Conservation (phyloP, 2,888 invertebrate genomes). For the Dicyrtoma fusca region DNA sequence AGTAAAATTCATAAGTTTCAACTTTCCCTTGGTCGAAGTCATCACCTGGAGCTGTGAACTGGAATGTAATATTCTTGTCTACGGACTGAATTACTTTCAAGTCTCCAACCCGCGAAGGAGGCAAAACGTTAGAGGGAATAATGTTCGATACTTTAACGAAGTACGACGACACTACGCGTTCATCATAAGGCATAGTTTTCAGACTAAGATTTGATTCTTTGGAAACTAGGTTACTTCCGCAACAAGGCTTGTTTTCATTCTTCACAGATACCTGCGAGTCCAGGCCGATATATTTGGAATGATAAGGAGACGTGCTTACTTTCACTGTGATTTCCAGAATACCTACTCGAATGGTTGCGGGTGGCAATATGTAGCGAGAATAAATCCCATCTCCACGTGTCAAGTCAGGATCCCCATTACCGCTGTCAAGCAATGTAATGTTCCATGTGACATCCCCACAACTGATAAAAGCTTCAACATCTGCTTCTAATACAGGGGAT, state of each 20-base stretch:
- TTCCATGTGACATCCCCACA: conserved; percentile 58
- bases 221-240: conserved; percentile 60
- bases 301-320: conserved; percentile 50
- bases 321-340: conserved; percentile 51
- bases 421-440: conserved; percentile 65
- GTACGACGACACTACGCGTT: conserved; percentile 51
- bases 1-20: conserved; percentile 46
- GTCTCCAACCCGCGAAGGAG: conserved; percentile 65
- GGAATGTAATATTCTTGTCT: conserved; percentile 63
- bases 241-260: conserved; percentile 60
- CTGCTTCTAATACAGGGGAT: conserved; percentile 65
- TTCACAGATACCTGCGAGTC: conserved; percentile 15
- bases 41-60: conserved; percentile 67
- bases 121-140: conserved; percentile 44
- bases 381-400: conserved; percentile 70
- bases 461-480: conserved; percentile 63
- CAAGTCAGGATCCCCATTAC: conserved; percentile 69
- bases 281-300: conserved; percentile 45
- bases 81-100: conserved; percentile 62
- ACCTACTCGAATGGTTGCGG: conserved; percentile 49
- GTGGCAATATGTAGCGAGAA: conserved; percentile 66
- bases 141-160: conserved; percentile 49
- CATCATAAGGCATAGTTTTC: conserved; percentile 52
- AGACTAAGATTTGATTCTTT: conserved; percentile 39
- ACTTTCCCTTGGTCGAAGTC: conserved; percentile 58